A percentile compares a stretch with the other conserved stretches of the same genome.
Evolutionary conservation across 2,113 vertebrate species (phyloP).

Genomic region (Numenius arquata): DNA sequence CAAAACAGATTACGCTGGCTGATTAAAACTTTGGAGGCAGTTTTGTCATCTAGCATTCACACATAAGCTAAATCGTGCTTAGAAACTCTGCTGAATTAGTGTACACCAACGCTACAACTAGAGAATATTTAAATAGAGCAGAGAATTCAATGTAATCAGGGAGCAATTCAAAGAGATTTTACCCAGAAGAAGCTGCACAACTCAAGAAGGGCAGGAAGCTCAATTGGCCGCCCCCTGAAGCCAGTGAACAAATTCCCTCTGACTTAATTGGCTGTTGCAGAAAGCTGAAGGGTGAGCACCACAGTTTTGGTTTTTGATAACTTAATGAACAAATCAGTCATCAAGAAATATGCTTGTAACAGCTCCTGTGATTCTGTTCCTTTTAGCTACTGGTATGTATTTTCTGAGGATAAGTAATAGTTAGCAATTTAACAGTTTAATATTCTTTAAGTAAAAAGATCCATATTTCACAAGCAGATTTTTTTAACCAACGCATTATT

Average conservation of each 20-base stretch:
- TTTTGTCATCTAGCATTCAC: neutral
- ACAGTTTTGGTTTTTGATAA: neutral
- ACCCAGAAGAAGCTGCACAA: neutral
- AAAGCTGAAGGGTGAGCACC: neutral
- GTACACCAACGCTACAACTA: neutral
- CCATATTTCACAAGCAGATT: neutral
- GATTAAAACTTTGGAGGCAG: conserved; percentile 6
- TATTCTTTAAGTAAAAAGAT: neutral
- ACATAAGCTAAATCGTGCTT: neutral
- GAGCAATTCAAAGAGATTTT: neutral
- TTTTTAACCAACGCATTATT: neutral
- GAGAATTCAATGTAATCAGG: neutral
- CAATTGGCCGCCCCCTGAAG: neutral
- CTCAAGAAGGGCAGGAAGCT: neutral
- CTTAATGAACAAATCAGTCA: neutral
- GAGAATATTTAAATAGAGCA: neutral
- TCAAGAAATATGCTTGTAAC: neutral
- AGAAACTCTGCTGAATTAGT: neutral
- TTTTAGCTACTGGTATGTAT: neutral
- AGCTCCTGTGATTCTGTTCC: neutral
- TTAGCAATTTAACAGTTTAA: neutral
- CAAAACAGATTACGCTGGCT: neutral
- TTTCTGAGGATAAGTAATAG: neutral
- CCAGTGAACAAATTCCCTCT: neutral
- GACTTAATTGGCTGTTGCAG: neutral